phyloP scores from a whole-genome alignment of 1,140 invertebrate species.

The Bombus picipes region DNA sequence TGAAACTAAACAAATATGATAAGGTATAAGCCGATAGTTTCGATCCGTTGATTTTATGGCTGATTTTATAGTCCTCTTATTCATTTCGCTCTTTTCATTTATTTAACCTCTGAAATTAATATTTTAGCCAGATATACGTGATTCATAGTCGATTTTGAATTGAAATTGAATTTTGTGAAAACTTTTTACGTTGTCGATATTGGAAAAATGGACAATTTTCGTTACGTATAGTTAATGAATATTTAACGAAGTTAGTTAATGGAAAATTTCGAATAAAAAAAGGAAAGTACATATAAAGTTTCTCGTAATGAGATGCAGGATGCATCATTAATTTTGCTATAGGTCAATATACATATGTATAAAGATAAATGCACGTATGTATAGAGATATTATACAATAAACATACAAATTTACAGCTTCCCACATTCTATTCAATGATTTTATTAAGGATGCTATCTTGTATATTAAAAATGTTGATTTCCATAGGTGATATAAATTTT shows the following conservation, averaged over 20 bases:
- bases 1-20: not conserved
- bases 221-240: not conserved
- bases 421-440: too few relatives aligned
- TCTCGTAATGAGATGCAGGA: not conserved
- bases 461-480: not conserved
- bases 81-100: not conserved
- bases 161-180: not conserved
- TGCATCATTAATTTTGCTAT: not conserved
- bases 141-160: too few relatives aligned
- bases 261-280: not conserved
- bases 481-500: not conserved
- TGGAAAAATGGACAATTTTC: not conserved
- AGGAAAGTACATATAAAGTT: not conserved
- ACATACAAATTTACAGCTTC: too few relatives aligned
- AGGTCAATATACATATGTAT: not conserved
- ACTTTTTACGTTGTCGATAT: not conserved
- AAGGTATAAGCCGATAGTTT: not conserved
- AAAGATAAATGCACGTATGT: not conserved
- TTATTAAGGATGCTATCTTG: not conserved
- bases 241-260: not conserved
- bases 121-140: not conserved
- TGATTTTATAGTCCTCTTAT: too few relatives aligned
- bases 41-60: not conserved
- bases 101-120: not conserved
- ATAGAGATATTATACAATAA: not conserved